Base-by-base conservation (phyloP, 1,140 invertebrate species). In the Charaxes varanes region DNA sequence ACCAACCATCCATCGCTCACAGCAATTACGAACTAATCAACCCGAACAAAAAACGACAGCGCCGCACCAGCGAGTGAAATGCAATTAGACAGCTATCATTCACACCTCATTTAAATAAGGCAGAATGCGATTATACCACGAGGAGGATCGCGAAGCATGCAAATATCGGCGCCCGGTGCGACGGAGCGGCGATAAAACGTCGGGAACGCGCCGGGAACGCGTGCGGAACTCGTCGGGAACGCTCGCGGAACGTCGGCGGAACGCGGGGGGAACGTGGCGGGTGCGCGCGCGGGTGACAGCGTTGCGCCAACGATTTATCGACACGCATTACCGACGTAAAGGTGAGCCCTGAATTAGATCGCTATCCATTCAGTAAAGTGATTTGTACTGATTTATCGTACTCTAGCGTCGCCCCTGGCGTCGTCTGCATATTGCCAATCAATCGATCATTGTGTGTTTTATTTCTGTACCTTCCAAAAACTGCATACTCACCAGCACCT, bases 261-360 rank as follows among this genome's bases (percentile, higher is more conserved):
- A 61, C 53, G 52, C 19, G 23, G 23, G 30, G 19, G 17, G 46
- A 42, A 46, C 38, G 57, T 44, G 22, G 8, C 38, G 36, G 36
- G 34, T 24, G 49, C 40, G 30, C 22, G 17, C 52, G 28, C 37
- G 50, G 46, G 51, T 41, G 52, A 61, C 62, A 58, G 51, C 46
- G 51, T 41, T 49, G 41, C 47, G 44, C 33, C 41, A 55, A 50
- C 59, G 57, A 73, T 73, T 70, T 70, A 72, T 64, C 36, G 52
- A 48, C 30, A 41, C 35, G 50, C 52, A 68, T 62, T 64, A 59
- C 59, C 62, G 60, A 46, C 40, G 35, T 13, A 73, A 73, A 73
- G 66, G 69, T 73, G 66, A 76, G 16, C 54, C 26, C 50, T 65
- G 65, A 65, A 67, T 68, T 62, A 61, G 45, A 62, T 53, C 30